phyloP scores from a whole-genome alignment of 2,888 invertebrate species.

The Polia nebulosa region DNA sequence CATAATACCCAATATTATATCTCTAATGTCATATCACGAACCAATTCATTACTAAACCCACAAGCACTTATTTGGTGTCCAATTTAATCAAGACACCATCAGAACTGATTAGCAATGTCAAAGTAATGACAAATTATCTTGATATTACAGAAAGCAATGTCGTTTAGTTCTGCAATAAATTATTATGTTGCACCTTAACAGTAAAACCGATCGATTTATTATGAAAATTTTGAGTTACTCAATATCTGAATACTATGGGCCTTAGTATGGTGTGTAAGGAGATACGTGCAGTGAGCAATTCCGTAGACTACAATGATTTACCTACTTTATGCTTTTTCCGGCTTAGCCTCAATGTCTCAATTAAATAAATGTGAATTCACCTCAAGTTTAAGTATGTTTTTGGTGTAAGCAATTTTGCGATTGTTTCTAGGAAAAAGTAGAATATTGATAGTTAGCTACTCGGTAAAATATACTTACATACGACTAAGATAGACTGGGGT shows the following conservation, averaged over 20 bases:
- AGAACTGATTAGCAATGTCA: constrained; percentile 55
- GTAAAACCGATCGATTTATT: constrained; percentile 66
- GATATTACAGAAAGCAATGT: constrained; percentile 63
- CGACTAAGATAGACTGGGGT: no score
- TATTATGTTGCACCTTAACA: constrained; percentile 52
- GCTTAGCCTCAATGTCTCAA: no score
- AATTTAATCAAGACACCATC: constrained; percentile 59
- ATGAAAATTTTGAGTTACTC: constrained; percentile 68
- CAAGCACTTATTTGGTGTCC: constrained; percentile 34
- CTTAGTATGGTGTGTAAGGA: constrained; percentile 47
- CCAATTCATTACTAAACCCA: constrained; percentile 20
- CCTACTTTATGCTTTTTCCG: no score
- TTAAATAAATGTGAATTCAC: no score
- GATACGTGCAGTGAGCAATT: constrained; percentile 10
- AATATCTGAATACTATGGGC: constrained; percentile 55
- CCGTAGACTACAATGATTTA: not conserved
- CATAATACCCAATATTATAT: not conserved
- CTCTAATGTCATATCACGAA: constrained; percentile 20
- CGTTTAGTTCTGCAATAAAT: constrained; percentile 58
- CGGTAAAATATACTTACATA: no score
- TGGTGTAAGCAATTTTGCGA: no score
- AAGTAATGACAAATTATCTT: constrained; percentile 62
- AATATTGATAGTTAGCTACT: no score
- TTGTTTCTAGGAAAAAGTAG: no score
- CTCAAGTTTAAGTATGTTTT: no score